A percentile compares a stretch with the other conserved stretches of the same genome.
phyloP scores from a whole-genome alignment of 2,797 vertebrate genomes.

The Spondyliosoma cantharus region DNA sequence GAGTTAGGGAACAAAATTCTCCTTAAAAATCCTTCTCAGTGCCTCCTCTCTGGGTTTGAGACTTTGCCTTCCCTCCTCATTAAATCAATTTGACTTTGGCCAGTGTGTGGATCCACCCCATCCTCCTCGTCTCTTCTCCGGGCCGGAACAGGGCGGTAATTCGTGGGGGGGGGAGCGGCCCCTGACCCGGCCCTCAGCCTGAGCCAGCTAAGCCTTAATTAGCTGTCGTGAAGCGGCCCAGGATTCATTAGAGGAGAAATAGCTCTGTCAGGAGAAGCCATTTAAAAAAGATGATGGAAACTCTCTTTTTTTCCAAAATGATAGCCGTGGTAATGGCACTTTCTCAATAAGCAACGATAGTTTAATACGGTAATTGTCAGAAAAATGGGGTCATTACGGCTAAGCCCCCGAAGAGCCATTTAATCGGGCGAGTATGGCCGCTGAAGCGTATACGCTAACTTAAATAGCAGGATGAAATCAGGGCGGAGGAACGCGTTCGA shows the following conservation, averaged over 20 bases:
- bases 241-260: conserved; percentile 84
- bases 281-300: conserved; percentile 87
- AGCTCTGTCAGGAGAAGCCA: conserved; percentile 82
- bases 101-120: conserved; percentile 25
- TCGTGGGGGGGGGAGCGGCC: conserved; percentile 74
- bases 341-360: conserved; percentile 93
- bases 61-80: conserved; percentile 52
- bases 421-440: conserved; percentile 82
- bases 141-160: conserved; percentile 72
- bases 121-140: conserved; percentile 36
- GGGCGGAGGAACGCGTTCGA: conserved; percentile 43
- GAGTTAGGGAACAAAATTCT: conserved; percentile 47
- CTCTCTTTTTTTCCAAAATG: conserved; percentile 78
- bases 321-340: conserved; percentile 84
- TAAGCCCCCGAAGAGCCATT: conserved; percentile 86
- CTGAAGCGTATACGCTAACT: conserved; percentile 75
- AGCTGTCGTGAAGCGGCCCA: conserved; percentile 85
- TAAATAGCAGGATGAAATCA: conserved; percentile 83
- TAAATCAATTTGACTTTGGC: conserved; percentile 87
- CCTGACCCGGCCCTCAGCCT: conserved; percentile 81
- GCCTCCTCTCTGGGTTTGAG: conserved; percentile 42
- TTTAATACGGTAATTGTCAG: conserved; percentile 94
- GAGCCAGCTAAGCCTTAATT: conserved; percentile 88
- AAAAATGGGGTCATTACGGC: conserved; percentile 89
- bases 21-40: conserved; percentile 59